Base-by-base conservation (phyloP, 64 coral and sea anemone genomes). In the Astreopora myriophthalma region DNA sequence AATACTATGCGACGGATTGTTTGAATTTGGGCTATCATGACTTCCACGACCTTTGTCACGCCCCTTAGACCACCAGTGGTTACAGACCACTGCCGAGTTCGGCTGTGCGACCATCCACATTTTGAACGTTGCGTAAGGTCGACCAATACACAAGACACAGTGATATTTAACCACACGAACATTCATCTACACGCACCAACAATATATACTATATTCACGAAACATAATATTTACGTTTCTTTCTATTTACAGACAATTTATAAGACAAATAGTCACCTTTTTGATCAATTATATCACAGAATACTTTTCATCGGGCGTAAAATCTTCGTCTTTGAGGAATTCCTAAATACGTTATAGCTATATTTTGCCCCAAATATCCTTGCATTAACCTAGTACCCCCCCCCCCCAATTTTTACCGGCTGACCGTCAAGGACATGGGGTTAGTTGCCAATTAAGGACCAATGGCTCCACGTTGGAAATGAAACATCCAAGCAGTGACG, bases 191-290 rank as follows among this genome's bases (percentile, higher is more conserved):
- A 3, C 29, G 1, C 8, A n/a, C 10, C 17, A 55, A 55, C 12
- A 55, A 55, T 55, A 16, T 55, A 83, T 17, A 83, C 61, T 83
- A 62, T 34, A 64, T 83, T 65, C 33, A 65, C 19, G 9, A 23
- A 82, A 82, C 79, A 35, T 63, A 82, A 63, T 38, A 83, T 27
- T 33, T 64, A 29, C 25, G 26, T 57, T 57, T 57, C 13, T 57
- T 58, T 31, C 75, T 79, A 79, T 79, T 26, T 79, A 79, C 75
- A 79, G 14, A 17, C 32, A 37, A 36, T 73, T 38, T 73, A 3
- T 3, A 58, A 20, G 69, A 71, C 31, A 29, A 74, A 39, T 74
- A 74, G 1, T 39, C 23, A 74, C 39, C 34, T 38, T 5, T 0
- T 5, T 5, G 33, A 28, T 48, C 16, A 80, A 3, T 25, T 25